Evolutionary conservation across 2,113 vertebrate genomes (phyloP).

Genomic region (Ciconia maguari): DNA sequence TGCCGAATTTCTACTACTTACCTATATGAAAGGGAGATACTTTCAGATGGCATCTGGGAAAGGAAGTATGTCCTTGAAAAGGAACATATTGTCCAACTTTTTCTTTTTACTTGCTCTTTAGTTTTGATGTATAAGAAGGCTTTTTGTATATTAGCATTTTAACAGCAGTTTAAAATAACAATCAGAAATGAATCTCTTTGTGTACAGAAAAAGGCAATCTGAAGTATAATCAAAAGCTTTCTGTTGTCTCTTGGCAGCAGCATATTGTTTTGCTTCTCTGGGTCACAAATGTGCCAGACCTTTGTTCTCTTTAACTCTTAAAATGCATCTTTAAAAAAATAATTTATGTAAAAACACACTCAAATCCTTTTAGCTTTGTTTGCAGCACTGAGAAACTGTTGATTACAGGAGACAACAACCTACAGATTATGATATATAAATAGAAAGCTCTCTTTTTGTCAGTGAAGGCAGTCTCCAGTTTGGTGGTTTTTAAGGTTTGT

Average conservation of each 20-base stretch:
- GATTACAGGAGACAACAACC: neutral
- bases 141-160: neutral
- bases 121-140: neutral
- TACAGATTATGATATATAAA: neutral
- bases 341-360: neutral
- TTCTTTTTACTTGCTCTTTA: neutral
- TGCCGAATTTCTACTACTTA: neutral
- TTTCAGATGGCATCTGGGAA: neutral
- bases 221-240: constrained; percentile 11
- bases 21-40: neutral
- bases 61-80: neutral
- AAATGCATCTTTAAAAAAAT: neutral
- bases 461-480: neutral
- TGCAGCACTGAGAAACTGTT: neutral
- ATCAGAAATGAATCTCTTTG: neutral
- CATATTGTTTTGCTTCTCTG: neutral
- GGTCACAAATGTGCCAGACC: constrained; percentile 5
- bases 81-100: neutral
- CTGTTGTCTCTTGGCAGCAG: constrained; percentile 15
- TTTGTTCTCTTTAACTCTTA: constrained; percentile 17
- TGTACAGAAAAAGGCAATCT: neutral
- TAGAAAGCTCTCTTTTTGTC: neutral
- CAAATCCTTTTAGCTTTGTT: neutral
- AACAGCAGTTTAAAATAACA: constrained; percentile 8
- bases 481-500: neutral